Evolutionary conservation across 2,113 vertebrate genomes (phyloP), one percentile per base, ranked within the genome.

Genomic region (Brachionichthys hirsutus): DNA sequence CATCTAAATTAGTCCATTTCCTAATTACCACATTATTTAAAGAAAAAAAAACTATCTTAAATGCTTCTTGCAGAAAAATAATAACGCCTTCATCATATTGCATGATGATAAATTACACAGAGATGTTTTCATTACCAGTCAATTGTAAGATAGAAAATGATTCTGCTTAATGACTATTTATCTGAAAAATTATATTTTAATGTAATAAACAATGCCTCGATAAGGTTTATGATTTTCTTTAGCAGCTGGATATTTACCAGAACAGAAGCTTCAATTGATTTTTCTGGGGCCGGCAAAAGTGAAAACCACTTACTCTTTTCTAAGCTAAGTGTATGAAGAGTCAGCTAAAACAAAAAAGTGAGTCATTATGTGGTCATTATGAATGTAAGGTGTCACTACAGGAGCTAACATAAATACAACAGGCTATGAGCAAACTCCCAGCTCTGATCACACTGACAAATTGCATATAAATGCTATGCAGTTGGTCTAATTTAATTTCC

Each of bases 201-300:
- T 30, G 24, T 8, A 30, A 30, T 30, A 30, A 30, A 30, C 24
- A 30, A 30, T 54, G 41, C 13, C 11, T 36, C 6, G 45, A 68
- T 40, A 16, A 40, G 35, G 42, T 22, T 43, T 17, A 48, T 57
- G 47, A 54, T 66, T 19, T 40, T 34, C 3, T n/a, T 47, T 30
- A 70, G 49, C 22, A 17, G 9, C 70, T 47, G 14, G 22, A 67
- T 30, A 34, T 67, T 82, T 59, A 40, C 62, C 17, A 3, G 47
- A 30, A 59, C 24, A 30, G 24, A 30, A 6, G 2, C 24, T 30
- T 47, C 30, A 62, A 79, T 81, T 53, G 69, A 76, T 76, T 76
- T 81, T 54, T 73, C 47, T 67, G 61, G 47, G 54, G 43, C 51
- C 44, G 44, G 19, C 10, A 73, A 73, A 78, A 62, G 71, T 73